Evolutionary conservation across 1,140 invertebrate genomes (phyloP).

Genomic region (Drosophila orosa): DNA sequence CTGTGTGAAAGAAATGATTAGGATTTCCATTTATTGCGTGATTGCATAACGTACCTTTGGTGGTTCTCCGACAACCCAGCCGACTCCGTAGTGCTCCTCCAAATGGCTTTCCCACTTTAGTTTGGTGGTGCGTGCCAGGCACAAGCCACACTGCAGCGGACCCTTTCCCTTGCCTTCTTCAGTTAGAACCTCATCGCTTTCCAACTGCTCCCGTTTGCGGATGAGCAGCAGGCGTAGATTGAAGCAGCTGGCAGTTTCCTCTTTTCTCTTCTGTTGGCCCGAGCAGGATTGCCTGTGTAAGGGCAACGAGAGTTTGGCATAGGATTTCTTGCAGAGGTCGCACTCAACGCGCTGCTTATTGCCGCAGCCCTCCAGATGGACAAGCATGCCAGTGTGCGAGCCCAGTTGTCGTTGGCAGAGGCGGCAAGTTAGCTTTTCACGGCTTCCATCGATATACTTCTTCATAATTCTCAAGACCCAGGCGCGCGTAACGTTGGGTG

Average conservation of each 20-base stretch:
- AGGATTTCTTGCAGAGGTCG: not conserved
- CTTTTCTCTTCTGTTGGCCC: not conserved
- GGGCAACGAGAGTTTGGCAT: not conserved
- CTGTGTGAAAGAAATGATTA: not conserved
- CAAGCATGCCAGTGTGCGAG: constrained; percentile 37
- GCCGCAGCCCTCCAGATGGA: constrained; percentile 44
- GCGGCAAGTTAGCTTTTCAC: constrained; percentile 28
- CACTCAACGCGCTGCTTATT: constrained; percentile 25
- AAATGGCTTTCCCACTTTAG: constrained; percentile 54
- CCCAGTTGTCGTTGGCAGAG: constrained; percentile 33
- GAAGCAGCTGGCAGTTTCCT: constrained; percentile 7
- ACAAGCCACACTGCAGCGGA: constrained; percentile 65
- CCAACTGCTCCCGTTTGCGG: constrained; percentile 62
- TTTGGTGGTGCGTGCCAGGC: constrained; percentile 44
- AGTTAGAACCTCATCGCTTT: constrained; percentile 54
- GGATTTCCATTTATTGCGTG: not conserved
- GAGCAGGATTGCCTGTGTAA: not conserved
- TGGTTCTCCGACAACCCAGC: constrained; percentile 48
- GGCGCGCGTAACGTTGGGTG: constrained; percentile 3
- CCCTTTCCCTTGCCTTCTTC: constrained; percentile 41
- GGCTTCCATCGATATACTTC: not conserved
- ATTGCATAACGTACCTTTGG: not conserved
- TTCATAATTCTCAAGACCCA: constrained; percentile 17
- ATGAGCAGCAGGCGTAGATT: constrained; percentile 65
- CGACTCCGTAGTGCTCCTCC: constrained; percentile 70